phyloP scores from a whole-genome alignment of 2,113 vertebrate genomes.

The Austrofundulus limnaeus region DNA sequence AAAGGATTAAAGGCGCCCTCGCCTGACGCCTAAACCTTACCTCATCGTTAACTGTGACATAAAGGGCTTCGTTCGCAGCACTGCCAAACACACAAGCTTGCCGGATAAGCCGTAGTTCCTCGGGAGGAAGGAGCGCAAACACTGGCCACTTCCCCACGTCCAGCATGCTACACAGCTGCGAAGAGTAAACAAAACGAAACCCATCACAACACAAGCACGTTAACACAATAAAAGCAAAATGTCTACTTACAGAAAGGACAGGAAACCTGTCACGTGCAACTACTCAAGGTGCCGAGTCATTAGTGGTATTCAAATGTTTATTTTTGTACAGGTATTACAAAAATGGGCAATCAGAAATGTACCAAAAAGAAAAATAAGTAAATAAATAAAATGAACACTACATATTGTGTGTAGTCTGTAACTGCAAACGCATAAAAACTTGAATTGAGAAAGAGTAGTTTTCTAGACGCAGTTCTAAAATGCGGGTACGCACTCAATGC shows the following conservation, averaged over 20 bases:
- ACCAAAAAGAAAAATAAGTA: too few species aligned
- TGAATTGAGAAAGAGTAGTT: too few species aligned
- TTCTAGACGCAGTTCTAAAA: too few species aligned
- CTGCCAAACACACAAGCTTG: constrained; percentile 96
- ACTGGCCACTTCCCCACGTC: constrained; percentile 98
- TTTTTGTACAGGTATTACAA: too few species aligned
- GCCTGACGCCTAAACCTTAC: constrained; percentile 71
- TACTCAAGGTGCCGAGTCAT: neutral
- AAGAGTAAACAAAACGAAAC: constrained; percentile 10
- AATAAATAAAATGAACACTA: too few species aligned
- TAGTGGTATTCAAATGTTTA: too few species aligned
- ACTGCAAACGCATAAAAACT: too few species aligned
- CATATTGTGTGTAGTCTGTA: too few species aligned
- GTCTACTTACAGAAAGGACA: neutral
- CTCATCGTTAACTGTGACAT: constrained; percentile 93
- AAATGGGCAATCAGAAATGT: too few species aligned
- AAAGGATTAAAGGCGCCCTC: constrained; percentile 9
- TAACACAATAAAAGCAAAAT: too few species aligned
- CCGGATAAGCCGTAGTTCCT: constrained; percentile 89
- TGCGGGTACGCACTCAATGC: too few species aligned
- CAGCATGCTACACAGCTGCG: constrained; percentile 86
- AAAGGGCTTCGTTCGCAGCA: constrained; percentile 93
- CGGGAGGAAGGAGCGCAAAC: constrained; percentile 93
- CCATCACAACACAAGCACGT: neutral
- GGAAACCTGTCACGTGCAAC: neutral